These are phyloP conservation scores for Danio rerio DNA, from an alignment of 2,113 vertebrate species.

Conservation along the genomic window DNA sequence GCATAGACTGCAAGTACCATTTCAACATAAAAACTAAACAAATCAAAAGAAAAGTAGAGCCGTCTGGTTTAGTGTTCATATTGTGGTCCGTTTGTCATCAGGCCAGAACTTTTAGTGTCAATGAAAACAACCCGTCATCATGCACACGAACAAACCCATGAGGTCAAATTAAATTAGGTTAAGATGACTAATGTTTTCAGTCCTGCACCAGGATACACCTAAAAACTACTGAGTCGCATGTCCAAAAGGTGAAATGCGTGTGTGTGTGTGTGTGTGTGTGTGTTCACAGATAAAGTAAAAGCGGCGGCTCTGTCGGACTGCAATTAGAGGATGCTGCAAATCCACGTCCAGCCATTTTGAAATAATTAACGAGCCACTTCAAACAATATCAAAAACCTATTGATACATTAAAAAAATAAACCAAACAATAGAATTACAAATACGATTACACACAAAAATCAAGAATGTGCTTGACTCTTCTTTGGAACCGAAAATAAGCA, in stretches of 20 bases:
- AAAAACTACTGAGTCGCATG: not conserved
- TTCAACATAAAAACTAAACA: slow-evolving; percentile 25
- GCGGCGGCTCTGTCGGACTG: not conserved
- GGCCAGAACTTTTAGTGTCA: slow-evolving; percentile 17
- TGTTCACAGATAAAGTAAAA: slow-evolving; percentile 10
- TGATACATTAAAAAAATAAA: slow-evolving; percentile 44
- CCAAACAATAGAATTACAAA: slow-evolving; percentile 45
- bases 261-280: not conserved
- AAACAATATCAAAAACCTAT: slow-evolving; percentile 48
- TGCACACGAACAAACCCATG: not conserved
- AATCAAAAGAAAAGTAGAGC: not conserved
- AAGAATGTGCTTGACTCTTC: slow-evolving; percentile 58
- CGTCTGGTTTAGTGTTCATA: slow-evolving; percentile 38
- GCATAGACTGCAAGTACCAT: slow-evolving; percentile 61
- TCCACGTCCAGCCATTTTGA: slow-evolving; percentile 27
- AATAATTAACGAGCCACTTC: slow-evolving; percentile 46
- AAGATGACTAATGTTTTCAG: slow-evolving; percentile 34
- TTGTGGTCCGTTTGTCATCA: slow-evolving; percentile 22
- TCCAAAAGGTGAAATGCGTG: not conserved
- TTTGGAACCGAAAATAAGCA: slow-evolving; percentile 59
- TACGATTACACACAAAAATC: slow-evolving; percentile 44
- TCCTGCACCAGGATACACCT: slow-evolving; percentile 20
- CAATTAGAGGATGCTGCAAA: slow-evolving; percentile 19
- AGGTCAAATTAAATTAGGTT: not conserved
- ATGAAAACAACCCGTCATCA: slow-evolving; percentile 36